Base-by-base conservation (phyloP, 2,797 vertebrate genomes). In the Anisognathus igniventris region DNA sequence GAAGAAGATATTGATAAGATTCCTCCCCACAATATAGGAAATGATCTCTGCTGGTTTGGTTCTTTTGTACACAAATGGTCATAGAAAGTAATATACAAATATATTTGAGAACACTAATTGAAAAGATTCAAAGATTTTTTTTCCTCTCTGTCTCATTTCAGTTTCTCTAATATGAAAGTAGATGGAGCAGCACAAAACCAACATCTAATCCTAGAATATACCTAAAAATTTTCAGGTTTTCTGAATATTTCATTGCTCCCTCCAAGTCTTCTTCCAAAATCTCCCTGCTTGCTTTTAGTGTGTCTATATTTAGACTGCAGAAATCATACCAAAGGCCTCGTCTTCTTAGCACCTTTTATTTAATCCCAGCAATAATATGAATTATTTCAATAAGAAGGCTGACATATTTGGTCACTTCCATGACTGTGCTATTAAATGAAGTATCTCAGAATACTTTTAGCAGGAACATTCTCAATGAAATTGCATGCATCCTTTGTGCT, bases 131-230 rank as follows among this genome's bases (percentile, higher is more conserved):
- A 78, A 50, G 31, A 37, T 7, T 27, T 50, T 27, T 50, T 79
- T 86, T 2, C 35, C 28, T 65, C 23, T 10, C 12, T 51, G 3
- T 80, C 68, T 90, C 66, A 65, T 72, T 93, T 93, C 54, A 88
- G 54, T 17, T 70, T 61, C 28, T 70, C 50, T 86, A 86, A 90
- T 93, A 62, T 12, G 21, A 64, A 85, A 92, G 65, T 81, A 93
- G 93, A 93, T 88, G 88, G 77, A 93, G 25, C 44, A 87, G 53
- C 40, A 79, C 56, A 88, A 92, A 95, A 14, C 37, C 40, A 92
- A 70, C 33, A 95, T 86, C 53, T 79, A 57, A 94, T 93, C 71
- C 39, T 73, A 90, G 94, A 94, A 94, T 66, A 92, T 20, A 86
- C 71, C n/a, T 86, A 64, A 95, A 93, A 70, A 12, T 16, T 11